These are phyloP conservation scores for Conus ventricosus DNA, from an alignment of 1,140 invertebrate genomes.

Conservation along the genomic window DNA sequence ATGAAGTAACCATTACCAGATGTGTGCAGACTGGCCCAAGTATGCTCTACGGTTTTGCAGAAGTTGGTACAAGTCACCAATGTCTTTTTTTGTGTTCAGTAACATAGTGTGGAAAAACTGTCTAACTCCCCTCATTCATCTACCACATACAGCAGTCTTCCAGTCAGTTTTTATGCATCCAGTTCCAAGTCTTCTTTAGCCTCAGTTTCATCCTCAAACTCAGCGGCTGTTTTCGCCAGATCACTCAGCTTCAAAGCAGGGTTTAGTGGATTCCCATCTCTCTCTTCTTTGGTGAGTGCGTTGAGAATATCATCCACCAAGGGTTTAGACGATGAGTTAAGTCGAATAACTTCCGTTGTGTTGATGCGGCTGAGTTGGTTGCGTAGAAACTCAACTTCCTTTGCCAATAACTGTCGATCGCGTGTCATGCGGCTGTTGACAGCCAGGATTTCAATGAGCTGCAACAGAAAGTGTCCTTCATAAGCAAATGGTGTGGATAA, in stretches of 20 bases:
- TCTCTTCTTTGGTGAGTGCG: slow-evolving; percentile 58
- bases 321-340: slow-evolving; percentile 60
- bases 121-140: not conserved
- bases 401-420: slow-evolving; percentile 66
- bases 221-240: slow-evolving; percentile 14
- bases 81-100: not conserved
- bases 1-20: not conserved
- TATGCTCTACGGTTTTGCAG: too few species aligned
- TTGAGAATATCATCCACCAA: slow-evolving; percentile 67
- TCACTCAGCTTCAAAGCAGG: slow-evolving; percentile 3
- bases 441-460: slow-evolving; percentile 67
- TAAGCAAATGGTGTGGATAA: too few species aligned
- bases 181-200: slow-evolving; percentile 11
- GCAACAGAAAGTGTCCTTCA: slow-evolving; percentile 18
- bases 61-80: not conserved
- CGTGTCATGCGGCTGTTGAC: slow-evolving; percentile 58
- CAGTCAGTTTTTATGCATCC: not conserved
- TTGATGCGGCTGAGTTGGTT: slow-evolving; percentile 56
- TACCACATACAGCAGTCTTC: not conserved
- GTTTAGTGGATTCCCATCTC: slow-evolving; percentile 32
- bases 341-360: slow-evolving; percentile 54
- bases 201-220: slow-evolving; percentile 9
- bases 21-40: not conserved
- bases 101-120: not conserved
- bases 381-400: slow-evolving; percentile 70